phyloP scores from a whole-genome alignment of 2,888 invertebrate species.

The Synanthedon andrenaeformis region DNA sequence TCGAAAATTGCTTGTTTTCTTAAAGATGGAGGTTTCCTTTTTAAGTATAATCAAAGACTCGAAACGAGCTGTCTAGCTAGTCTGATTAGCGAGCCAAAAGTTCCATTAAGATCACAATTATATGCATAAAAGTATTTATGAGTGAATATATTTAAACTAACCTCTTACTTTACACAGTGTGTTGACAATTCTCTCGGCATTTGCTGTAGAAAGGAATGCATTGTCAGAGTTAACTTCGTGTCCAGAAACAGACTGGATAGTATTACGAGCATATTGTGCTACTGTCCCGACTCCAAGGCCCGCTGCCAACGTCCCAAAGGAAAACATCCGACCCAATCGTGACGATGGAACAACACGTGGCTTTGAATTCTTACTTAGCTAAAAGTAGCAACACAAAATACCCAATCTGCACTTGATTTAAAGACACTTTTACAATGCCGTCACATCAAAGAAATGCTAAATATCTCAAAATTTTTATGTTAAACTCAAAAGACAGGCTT shows the following conservation, averaged over 20 bases:
- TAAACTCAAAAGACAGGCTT: no score
- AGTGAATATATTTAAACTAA: slow-evolving; percentile 18
- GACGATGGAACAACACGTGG: slow-evolving; percentile 91
- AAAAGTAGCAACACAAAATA: slow-evolving; percentile 2
- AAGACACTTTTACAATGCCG: no score
- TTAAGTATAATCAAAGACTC: no score
- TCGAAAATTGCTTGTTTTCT: no score
- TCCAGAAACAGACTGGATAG: slow-evolving; percentile 66
- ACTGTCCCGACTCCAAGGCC: slow-evolving; percentile 93
- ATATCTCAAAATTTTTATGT: no score
- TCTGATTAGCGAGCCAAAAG: no score
- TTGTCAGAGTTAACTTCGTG: slow-evolving; percentile 71
- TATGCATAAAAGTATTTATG: no score
- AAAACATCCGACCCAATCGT: slow-evolving; percentile 89
- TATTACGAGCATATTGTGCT: slow-evolving; percentile 88
- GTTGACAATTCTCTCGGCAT: slow-evolving; percentile 91
- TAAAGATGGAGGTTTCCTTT: no score
- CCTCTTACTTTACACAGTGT: slow-evolving; percentile 97
- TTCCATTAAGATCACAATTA: no score
- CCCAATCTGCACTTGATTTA: no score
- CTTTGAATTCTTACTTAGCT: slow-evolving; percentile 78
- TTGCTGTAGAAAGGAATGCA: slow-evolving; percentile 79
- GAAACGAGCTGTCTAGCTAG: no score
- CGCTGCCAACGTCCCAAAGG: slow-evolving; percentile 93
- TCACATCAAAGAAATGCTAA: no score